These are phyloP conservation scores for Acomys russatus DNA, from an alignment of 2,797 vertebrate genomes.

Conservation along the genomic window DNA sequence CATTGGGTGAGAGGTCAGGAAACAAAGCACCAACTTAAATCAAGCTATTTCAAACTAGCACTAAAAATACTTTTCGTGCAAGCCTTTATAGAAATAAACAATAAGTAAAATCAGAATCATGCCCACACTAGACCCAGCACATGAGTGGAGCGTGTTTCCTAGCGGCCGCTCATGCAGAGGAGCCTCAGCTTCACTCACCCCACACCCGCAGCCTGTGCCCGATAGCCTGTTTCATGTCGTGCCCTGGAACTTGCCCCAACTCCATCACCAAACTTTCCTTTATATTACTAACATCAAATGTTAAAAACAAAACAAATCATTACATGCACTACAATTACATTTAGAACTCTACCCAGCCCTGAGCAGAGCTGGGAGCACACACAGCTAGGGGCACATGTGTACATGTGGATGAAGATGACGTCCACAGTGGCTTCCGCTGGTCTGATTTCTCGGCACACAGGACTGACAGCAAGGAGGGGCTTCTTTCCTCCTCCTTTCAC, in stretches of 20 bases:
- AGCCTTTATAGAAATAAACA: neutral
- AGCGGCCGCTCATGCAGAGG: neutral
- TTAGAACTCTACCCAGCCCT: neutral
- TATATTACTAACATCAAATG: neutral
- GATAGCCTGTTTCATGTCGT: neutral
- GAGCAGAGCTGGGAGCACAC: neutral
- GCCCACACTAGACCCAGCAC: neutral
- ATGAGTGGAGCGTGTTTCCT: rapidly evolving
- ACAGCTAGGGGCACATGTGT: neutral
- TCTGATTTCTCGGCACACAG: neutral
- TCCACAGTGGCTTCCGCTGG: neutral
- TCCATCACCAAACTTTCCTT: neutral
- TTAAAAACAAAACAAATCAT: neutral
- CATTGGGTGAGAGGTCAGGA: neutral
- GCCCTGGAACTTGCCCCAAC: neutral
- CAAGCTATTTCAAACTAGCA: slow-evolving; percentile 23
- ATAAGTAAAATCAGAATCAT: neutral
- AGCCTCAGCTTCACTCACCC: too few species aligned
- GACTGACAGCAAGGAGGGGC: neutral
- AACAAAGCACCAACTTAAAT: slow-evolving; percentile 53
- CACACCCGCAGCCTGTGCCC: too few species aligned
- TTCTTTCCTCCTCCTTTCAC: neutral
- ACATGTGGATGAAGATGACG: neutral
- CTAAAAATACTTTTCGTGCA: neutral
- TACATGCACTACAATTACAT: neutral